Evolutionary conservation across 2,797 vertebrate species (phyloP), one percentile per base, ranked within the genome.

Genomic region (Helarctos malayanus): DNA sequence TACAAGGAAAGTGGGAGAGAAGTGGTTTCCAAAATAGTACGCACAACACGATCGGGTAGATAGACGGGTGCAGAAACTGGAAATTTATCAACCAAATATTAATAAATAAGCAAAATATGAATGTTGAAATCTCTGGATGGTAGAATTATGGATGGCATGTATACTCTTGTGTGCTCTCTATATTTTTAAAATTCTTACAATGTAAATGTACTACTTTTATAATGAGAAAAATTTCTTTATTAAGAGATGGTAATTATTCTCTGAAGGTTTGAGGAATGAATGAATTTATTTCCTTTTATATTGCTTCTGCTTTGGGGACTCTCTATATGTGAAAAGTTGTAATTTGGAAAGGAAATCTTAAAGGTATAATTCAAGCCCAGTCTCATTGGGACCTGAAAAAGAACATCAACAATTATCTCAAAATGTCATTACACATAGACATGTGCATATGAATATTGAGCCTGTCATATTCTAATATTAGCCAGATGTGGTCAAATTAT

Each of bases 101-200:
- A 85, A 71, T 59, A 97, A 94, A 71, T 85, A 78, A 93, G 47
- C n/a, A 88, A 89, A 63, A 79, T 18, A 76, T 23, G 71, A 83
- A 59, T 41, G 25, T 25, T 94, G 19, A 75, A 85, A 63, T 83
- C 35, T 69, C 52, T 61, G 23, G 32, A 54, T 35, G 47, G 12
- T 56, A 63, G 59, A 89, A 63, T 84, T 71, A 63, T 32, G 13
- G 15, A 6, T 23, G 12, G 3, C 0, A 2, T 81, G 0, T 57
- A 21, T 10, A 68, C 6, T 61, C 41, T 82, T 65, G n/a, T 18
- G 1, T 38, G 23, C 35, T 32, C 10, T 15, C 3, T 79, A 1
- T 65, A 78, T 79, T 87, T 84, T 69, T 45, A 35, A 89, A 91
- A 76, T 96, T 93, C 82, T 49, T 57, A 29, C 49, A n/a, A 25